Conservation (phyloP, 2,797 vertebrate genomes). For the Apodemus agrarius region DNA sequence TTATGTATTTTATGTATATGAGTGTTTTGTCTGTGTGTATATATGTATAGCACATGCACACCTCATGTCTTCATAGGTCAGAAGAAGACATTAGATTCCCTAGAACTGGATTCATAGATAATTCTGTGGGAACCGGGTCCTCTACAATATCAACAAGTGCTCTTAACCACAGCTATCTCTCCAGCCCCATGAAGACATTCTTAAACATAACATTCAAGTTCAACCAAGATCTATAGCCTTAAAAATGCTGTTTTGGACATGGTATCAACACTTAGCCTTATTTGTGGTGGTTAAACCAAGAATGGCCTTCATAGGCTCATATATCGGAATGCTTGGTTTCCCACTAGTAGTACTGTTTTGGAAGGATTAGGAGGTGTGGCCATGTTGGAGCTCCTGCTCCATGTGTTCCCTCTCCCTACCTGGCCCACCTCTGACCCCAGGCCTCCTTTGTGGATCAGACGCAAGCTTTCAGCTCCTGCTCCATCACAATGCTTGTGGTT, state of each 20-base stretch:
- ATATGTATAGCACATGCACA: neutral
- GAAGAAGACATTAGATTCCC: neutral
- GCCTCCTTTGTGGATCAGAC: neutral
- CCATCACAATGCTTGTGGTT: neutral
- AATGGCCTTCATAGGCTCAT: neutral
- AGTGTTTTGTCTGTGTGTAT: neutral
- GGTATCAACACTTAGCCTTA: neutral
- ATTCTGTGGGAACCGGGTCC: neutral
- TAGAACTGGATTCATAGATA: neutral
- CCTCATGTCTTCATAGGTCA: neutral
- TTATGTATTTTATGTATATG: neutral
- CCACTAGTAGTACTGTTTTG: neutral
- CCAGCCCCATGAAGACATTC: neutral
- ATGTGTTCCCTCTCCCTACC: neutral
- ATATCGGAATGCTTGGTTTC: no score
- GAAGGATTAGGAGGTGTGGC: neutral
- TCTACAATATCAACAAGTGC: neutral
- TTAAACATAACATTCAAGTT: constrained; percentile 44
- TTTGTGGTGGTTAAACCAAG: neutral
- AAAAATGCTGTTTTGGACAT: neutral
- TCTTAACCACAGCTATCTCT: neutral
- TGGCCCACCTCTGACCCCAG: neutral
- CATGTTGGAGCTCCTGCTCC: no score
- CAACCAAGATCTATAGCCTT: neutral
- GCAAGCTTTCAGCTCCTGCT: neutral